phyloP scores from a whole-genome alignment of 2,888 invertebrate species.

The Melanostoma mellinum region DNA sequence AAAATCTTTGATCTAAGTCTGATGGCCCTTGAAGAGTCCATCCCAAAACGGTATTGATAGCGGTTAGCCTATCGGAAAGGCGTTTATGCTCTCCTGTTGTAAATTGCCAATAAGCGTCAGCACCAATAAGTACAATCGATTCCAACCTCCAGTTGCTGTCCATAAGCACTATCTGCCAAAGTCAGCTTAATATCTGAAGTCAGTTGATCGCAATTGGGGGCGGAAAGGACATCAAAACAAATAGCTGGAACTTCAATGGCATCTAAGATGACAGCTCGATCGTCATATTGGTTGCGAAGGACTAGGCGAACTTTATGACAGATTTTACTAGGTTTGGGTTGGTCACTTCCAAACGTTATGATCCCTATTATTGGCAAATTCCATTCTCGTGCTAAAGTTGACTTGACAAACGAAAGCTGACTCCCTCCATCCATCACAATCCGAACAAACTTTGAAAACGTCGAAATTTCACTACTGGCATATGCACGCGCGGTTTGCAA shows the following conservation, averaged over 20 bases:
- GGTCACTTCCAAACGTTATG: conserved; percentile 50
- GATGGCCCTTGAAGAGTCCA: conserved; percentile 56
- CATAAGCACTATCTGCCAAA: conserved; percentile 24
- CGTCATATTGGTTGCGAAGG: conserved; percentile 36
- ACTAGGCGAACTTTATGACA: conserved; percentile 31
- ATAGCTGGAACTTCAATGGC: conserved; percentile 46
- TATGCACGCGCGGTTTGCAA: conserved; percentile 35
- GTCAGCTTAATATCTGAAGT: not conserved
- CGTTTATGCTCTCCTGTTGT: conserved; percentile 38
- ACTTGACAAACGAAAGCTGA: conserved; percentile 10
- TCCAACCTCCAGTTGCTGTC: conserved; percentile 16
- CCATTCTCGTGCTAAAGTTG: conserved; percentile 16
- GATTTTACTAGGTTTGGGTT: conserved; percentile 20
- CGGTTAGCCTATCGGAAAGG: conserved; percentile 28
- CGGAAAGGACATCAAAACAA: conserved; percentile 28
- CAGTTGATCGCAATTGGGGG: conserved; percentile 10
- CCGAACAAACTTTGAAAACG: conserved; percentile 15
- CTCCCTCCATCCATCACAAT: conserved; percentile 30
- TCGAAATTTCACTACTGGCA: conserved; percentile 3
- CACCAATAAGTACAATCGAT: conserved; percentile 38
- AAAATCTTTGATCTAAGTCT: not conserved
- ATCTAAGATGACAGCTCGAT: conserved; percentile 34
- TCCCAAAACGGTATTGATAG: conserved; percentile 39
- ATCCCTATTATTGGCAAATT: conserved; percentile 36
- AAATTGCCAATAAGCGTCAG: conserved; percentile 56